A percentile compares a stretch with the other conserved stretches of the same genome.
Conservation (phyloP, 2,888 invertebrate genomes). For the Amphimallon solstitiale region DNA sequence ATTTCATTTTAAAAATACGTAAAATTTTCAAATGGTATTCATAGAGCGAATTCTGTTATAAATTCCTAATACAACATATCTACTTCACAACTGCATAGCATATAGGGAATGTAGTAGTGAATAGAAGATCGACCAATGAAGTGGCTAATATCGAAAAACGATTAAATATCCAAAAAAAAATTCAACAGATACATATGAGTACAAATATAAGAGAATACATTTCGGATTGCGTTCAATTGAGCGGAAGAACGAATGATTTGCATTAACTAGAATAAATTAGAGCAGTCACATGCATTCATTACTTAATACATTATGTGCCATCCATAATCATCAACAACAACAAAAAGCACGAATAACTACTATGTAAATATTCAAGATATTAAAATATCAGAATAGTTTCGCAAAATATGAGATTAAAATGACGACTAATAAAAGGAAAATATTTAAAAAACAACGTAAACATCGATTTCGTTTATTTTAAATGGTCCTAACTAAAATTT, state of each 20-base stretch:
- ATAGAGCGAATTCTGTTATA: not conserved
- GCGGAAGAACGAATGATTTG: no score
- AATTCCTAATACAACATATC: slow-evolving; percentile 14
- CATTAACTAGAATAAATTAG: no score
- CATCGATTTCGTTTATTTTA: not conserved
- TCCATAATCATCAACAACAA: no score
- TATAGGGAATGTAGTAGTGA: not conserved
- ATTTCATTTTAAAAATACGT: not conserved
- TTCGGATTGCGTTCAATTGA: no score
- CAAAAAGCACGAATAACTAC: no score
- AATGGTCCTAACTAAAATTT: not conserved
- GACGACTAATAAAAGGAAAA: not conserved
- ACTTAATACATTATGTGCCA: no score
- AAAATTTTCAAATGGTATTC: slow-evolving; percentile 1
- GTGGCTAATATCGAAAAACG: not conserved
- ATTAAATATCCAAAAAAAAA: not conserved
- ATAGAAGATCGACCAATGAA: not conserved
- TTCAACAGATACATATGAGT: not conserved
- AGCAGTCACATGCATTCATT: no score
- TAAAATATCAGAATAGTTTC: no score
- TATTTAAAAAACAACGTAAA: not conserved
- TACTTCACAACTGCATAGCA: slow-evolving; percentile 3
- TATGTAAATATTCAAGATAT: no score
- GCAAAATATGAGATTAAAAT: no score
- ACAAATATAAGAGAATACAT: not conserved